These are phyloP conservation scores for Phalacrocorax aristotelis DNA, from an alignment of 2,113 vertebrate species.

Conservation along the genomic window DNA sequence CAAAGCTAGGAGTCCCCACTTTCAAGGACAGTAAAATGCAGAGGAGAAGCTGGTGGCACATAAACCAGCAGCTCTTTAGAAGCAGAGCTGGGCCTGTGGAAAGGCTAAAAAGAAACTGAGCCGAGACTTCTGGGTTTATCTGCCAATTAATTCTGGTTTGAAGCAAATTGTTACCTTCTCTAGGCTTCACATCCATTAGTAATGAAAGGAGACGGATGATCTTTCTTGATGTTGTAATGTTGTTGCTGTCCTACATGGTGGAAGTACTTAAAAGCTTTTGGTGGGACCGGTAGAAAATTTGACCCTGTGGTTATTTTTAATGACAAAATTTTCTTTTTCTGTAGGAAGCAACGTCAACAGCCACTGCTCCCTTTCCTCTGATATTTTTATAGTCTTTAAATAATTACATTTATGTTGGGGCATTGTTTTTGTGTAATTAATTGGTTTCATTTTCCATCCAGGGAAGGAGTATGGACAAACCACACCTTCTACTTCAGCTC, in stretches of 20 bases:
- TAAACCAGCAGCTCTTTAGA: neutral
- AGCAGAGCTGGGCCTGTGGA: neutral
- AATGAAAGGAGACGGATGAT: neutral
- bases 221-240: rapidly evolving
- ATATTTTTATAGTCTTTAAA: neutral
- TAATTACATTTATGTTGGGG: neutral
- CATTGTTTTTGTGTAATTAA: neutral
- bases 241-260: neutral
- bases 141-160: neutral
- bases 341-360: neutral
- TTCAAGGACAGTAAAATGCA: neutral
- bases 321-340: neutral
- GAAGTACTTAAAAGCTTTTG: neutral
- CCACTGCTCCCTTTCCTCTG: neutral
- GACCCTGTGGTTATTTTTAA: neutral
- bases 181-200: rapidly evolving
- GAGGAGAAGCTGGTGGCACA: neutral
- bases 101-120: neutral
- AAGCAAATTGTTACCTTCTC: neutral
- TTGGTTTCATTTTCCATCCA: neutral
- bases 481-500: neutral
- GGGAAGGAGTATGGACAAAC: neutral
- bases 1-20: neutral
- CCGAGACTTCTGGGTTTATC: neutral
- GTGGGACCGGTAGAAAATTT: neutral